phyloP scores from a whole-genome alignment of 2,888 invertebrate genomes.

The Subacronicta megacephala region DNA sequence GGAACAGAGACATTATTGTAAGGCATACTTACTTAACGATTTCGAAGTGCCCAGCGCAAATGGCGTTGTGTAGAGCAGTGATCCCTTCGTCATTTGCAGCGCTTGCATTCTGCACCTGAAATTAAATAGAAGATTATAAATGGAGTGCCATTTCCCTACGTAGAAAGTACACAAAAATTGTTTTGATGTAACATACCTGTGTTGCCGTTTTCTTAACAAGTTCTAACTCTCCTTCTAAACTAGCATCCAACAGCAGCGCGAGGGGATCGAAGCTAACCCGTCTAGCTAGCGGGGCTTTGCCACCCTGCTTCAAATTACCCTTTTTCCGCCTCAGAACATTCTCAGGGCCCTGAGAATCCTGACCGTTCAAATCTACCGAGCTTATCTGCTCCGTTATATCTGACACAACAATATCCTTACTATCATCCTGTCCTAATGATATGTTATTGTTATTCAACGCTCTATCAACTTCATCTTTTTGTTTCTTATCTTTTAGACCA shows the following conservation, averaged over 20 bases:
- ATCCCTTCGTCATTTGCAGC: slow-evolving; percentile 99
- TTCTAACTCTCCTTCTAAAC: slow-evolving; percentile 99
- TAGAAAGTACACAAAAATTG: background rate
- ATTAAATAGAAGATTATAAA: slow-evolving; percentile 1
- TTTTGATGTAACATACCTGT: slow-evolving; percentile 89
- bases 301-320: slow-evolving; percentile 94
- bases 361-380: slow-evolving; percentile 86
- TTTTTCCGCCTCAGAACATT: slow-evolving; percentile 92
- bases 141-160: background rate
- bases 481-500: slow-evolving; percentile 78
- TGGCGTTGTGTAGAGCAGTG: slow-evolving; percentile 99
- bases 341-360: slow-evolving; percentile 88
- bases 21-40: slow-evolving; percentile 96
- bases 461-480: slow-evolving; percentile 84
- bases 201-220: slow-evolving; percentile 98
- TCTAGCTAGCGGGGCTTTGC: slow-evolving; percentile 93
- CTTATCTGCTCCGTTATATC: slow-evolving; percentile 87
- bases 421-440: slow-evolving; percentile 73
- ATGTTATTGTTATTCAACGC: slow-evolving; percentile 76
- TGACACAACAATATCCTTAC: slow-evolving; percentile 78
- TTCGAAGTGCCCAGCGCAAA: slow-evolving; percentile 99
- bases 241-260: slow-evolving; percentile 98
- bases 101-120: slow-evolving; percentile 96
- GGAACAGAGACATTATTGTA: too few species aligned
- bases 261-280: slow-evolving; percentile 99